Evolutionary conservation across 2,888 invertebrate genomes (phyloP).

Genomic region (Polietes domitor): DNA sequence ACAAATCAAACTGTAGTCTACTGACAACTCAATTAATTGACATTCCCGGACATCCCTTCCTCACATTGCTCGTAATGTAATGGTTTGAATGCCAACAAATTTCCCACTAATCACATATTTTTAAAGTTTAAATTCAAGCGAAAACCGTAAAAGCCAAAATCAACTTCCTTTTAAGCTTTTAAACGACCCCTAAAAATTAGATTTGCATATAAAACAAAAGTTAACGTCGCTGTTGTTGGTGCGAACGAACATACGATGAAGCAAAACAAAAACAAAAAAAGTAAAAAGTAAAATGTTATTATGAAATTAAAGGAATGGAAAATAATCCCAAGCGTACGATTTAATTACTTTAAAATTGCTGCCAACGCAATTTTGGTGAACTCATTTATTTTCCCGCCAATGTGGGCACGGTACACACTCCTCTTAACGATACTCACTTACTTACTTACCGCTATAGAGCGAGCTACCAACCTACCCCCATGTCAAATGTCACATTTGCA

Average conservation of each 20-base stretch:
- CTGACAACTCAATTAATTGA: too few species aligned
- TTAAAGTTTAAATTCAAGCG: not conserved
- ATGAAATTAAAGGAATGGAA: constrained; percentile 21
- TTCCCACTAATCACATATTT: constrained; percentile 4
- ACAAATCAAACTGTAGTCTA: too few species aligned
- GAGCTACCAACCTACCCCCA: not conserved
- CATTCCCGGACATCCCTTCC: too few species aligned
- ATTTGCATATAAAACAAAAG: constrained; percentile 22
- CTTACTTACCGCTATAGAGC: not conserved
- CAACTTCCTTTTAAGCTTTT: too few species aligned
- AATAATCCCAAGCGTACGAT: constrained; percentile 30
- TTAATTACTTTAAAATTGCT: constrained; percentile 33
- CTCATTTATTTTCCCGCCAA: constrained; percentile 28
- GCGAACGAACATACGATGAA: not conserved
- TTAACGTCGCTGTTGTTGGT: not conserved
- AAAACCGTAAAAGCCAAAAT: too few species aligned
- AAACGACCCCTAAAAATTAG: not conserved
- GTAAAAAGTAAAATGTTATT: constrained; percentile 3
- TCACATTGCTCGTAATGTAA: too few species aligned
- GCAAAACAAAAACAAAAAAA: not conserved
- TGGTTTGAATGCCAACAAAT: not conserved
- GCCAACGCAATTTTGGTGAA: constrained; percentile 26
- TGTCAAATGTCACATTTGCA: constrained; percentile 36
- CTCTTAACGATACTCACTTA: not conserved
- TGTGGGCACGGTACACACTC: not conserved